Evolutionary conservation across 2,888 invertebrate genomes (phyloP).

Genomic region (Ornithoptera alexandrae): DNA sequence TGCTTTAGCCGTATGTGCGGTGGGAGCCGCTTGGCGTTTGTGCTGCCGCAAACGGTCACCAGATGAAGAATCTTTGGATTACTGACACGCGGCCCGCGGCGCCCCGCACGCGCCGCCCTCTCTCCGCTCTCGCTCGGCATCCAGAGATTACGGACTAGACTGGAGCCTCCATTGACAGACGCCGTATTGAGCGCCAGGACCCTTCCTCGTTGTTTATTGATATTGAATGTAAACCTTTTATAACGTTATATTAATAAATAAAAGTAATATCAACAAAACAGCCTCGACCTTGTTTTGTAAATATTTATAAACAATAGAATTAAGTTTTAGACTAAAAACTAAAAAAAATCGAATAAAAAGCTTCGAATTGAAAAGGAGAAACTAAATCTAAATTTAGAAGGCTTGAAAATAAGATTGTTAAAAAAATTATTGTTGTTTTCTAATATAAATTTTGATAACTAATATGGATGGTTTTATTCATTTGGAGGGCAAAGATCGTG

Average conservation of each 20-base stretch:
- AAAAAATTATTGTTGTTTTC: slow-evolving; percentile 3
- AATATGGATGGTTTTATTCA: slow-evolving; percentile 2
- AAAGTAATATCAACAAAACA: slow-evolving; percentile 17
- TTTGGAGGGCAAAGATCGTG: slow-evolving; percentile 39
- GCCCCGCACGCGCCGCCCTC: slow-evolving; percentile 71
- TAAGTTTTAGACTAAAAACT: too few relatives aligned
- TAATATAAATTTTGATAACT: slow-evolving; percentile 6
- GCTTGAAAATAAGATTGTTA: background rate
- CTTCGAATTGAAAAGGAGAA: too few relatives aligned
- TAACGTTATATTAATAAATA: slow-evolving; percentile 21
- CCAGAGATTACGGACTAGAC: slow-evolving; percentile 69
- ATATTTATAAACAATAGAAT: slow-evolving; percentile 4
- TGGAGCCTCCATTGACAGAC: slow-evolving; percentile 79
- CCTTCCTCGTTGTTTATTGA: slow-evolving; percentile 56
- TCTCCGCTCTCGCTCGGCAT: slow-evolving; percentile 66
- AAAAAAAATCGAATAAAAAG: too few relatives aligned
- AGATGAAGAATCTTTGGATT: slow-evolving; percentile 81
- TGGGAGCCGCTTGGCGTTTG: slow-evolving; percentile 81
- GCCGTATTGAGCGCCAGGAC: slow-evolving; percentile 69
- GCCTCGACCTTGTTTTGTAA: slow-evolving; percentile 15
- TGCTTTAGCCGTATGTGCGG: slow-evolving; percentile 76
- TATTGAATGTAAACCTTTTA: slow-evolving; percentile 20
- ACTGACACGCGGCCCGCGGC: slow-evolving; percentile 81
- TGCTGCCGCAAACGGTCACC: slow-evolving; percentile 81
- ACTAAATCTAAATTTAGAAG: background rate